These are phyloP conservation scores for Microctonus hyperodae DNA, from an alignment of 2,888 invertebrate genomes.

Conservation along the genomic window DNA sequence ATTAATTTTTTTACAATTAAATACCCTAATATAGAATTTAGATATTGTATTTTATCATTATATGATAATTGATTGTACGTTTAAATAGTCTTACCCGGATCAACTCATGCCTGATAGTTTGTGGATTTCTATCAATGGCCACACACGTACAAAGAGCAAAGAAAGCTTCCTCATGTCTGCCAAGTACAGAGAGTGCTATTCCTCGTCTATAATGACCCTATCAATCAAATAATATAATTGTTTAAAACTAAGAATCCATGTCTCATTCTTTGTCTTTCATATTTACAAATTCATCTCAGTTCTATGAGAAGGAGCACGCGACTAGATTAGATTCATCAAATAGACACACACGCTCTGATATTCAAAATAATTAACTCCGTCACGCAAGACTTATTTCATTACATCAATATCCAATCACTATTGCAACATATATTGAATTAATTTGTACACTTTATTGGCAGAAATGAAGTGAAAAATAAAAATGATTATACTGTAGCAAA, in stretches of 20 bases:
- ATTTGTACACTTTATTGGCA: background rate
- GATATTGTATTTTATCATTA: background rate
- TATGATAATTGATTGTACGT: background rate
- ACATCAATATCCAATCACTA: background rate
- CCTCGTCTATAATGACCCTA: constrained; percentile 69
- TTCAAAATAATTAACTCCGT: background rate
- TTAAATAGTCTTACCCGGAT: constrained; percentile 61
- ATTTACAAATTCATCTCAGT: background rate
- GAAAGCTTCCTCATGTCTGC: constrained; percentile 68
- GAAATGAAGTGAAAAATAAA: background rate
- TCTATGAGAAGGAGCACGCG: background rate
- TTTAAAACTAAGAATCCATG: background rate
- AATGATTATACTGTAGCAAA: too few relatives aligned
- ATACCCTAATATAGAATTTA: background rate
- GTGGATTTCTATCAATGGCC: constrained; percentile 65
- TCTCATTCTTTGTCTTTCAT: background rate
- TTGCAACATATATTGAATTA: background rate
- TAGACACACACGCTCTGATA: background rate
- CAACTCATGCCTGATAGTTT: constrained; percentile 65
- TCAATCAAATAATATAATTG: constrained; percentile 28
- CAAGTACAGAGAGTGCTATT: constrained; percentile 65
- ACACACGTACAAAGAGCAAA: constrained; percentile 67
- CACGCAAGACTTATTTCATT: constrained; percentile 1
- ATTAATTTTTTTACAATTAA: constrained; percentile 9
- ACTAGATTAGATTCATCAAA: background rate